Evolutionary conservation across 2,888 invertebrate species (phyloP).

Genomic region (Euzophera pinguis): DNA sequence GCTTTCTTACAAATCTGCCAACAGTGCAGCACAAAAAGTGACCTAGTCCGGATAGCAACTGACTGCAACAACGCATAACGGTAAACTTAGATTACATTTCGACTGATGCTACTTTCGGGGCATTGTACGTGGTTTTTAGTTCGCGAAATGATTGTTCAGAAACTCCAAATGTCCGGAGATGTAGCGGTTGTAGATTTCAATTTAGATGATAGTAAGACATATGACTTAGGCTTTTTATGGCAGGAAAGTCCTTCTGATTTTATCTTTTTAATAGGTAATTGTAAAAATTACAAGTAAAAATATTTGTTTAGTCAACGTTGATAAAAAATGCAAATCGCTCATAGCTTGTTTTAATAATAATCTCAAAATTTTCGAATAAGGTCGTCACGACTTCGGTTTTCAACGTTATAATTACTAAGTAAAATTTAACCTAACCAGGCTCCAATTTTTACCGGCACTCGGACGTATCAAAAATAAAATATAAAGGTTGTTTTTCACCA

Average conservation of each 20-base stretch:
- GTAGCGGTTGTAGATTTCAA: not conserved
- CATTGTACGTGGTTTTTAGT: conserved; percentile 51
- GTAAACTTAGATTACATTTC: conserved; percentile 67
- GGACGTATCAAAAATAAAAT: conserved; percentile 22
- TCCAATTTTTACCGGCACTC: not conserved
- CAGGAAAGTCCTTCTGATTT: not conserved
- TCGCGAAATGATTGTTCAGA: conserved; percentile 35
- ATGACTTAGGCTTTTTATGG: not conserved
- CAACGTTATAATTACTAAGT: no score
- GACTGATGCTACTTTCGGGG: conserved; percentile 56
- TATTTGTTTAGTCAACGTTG: no score
- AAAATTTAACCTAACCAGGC: not conserved
- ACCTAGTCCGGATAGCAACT: conserved; percentile 71
- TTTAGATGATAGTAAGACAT: not conserved
- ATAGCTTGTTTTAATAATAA: no score
- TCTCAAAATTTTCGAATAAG: no score
- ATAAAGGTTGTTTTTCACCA: conserved; percentile 29
- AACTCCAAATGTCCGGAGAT: not conserved
- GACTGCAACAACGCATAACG: conserved; percentile 69
- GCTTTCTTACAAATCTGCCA: conserved; percentile 3
- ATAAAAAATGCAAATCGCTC: no score
- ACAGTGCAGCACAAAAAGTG: conserved; percentile 59
- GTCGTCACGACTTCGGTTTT: no score
- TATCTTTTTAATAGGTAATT: no score
- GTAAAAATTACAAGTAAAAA: no score